These are phyloP conservation scores for Strigamia maritima DNA, from an alignment of 2,888 invertebrate species.

Conservation along the genomic window DNA sequence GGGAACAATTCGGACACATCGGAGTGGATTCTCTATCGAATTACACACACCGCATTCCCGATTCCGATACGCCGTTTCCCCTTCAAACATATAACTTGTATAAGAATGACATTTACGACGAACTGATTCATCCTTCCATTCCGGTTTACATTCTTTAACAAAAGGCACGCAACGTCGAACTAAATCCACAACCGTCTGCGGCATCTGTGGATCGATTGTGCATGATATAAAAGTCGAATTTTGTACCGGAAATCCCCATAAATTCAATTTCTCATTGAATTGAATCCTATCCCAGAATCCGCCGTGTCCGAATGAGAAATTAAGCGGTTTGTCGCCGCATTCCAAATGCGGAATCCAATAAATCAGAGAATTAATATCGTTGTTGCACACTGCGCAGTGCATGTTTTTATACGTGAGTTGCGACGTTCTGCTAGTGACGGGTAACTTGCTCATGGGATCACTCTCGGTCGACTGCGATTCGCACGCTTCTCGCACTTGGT, in stretches of 20 bases:
- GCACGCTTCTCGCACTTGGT: constrained; percentile 46
- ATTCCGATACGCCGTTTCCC: constrained; percentile 52
- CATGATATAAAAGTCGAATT: constrained; percentile 50
- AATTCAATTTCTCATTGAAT: constrained; percentile 45
- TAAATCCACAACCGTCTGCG: constrained; percentile 49
- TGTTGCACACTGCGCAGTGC: constrained; percentile 55
- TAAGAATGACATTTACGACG: constrained; percentile 52
- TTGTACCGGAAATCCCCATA: constrained; percentile 49
- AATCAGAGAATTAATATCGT: constrained; percentile 48
- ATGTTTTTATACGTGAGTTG: constrained; percentile 50
- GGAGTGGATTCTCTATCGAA: constrained; percentile 48
- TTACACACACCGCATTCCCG: constrained; percentile 56
- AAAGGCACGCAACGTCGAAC: constrained; percentile 53
- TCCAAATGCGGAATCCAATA: constrained; percentile 54
- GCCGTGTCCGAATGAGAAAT: constrained; percentile 40
- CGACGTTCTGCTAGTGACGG: constrained; percentile 50
- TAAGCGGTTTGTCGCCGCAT: constrained; percentile 47
- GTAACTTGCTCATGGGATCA: constrained; percentile 51
- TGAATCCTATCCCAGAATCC: constrained; percentile 45
- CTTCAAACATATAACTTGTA: constrained; percentile 53
- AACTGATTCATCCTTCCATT: constrained; percentile 51
- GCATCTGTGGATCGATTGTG: constrained; percentile 52
- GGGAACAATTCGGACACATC: constrained; percentile 40
- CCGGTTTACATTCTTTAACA: constrained; percentile 50
- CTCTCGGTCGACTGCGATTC: constrained; percentile 44